A percentile compares a stretch with the other conserved stretches of the same genome.
Conservation (phyloP, 2,888 invertebrate genomes). For the Nymphalis polychloros region DNA sequence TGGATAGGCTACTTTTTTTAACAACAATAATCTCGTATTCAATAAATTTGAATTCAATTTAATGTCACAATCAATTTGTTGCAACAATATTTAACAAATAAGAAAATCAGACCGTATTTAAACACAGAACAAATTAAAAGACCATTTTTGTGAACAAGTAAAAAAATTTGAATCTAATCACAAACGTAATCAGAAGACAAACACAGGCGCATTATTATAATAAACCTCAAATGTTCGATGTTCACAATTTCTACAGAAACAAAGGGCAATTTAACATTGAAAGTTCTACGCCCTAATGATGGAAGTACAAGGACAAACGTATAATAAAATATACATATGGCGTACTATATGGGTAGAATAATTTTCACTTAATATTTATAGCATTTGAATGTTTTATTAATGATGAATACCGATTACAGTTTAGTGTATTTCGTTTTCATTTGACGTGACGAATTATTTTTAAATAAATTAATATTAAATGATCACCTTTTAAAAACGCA, state of each 20-base stretch:
- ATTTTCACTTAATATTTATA: background rate
- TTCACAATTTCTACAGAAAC: background rate
- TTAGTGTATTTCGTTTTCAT: too few species aligned
- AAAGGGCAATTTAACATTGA: background rate
- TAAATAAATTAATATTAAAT: too few species aligned
- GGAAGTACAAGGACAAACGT: background rate
- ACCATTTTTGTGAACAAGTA: background rate
- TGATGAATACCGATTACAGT: too few species aligned
- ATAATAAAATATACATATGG: background rate
- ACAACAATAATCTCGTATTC: too few species aligned
- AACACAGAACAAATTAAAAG: background rate
- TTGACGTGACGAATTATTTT: too few species aligned
- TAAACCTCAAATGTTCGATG: background rate
- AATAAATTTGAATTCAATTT: too few species aligned
- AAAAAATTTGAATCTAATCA: background rate
- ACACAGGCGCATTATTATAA: background rate
- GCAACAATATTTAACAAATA: too few species aligned
- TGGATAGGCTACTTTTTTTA: too few species aligned
- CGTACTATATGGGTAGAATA: too few species aligned
- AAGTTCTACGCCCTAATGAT: slow-evolving; percentile 2
- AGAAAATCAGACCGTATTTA: background rate
- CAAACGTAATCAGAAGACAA: background rate
- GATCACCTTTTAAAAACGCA: too few species aligned
- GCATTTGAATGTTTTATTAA: background rate
- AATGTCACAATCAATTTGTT: too few species aligned